Evolutionary conservation across 2,888 invertebrate genomes (phyloP), one percentile per base, ranked within the genome.

Genomic region (Philhelius pedissequus): DNA sequence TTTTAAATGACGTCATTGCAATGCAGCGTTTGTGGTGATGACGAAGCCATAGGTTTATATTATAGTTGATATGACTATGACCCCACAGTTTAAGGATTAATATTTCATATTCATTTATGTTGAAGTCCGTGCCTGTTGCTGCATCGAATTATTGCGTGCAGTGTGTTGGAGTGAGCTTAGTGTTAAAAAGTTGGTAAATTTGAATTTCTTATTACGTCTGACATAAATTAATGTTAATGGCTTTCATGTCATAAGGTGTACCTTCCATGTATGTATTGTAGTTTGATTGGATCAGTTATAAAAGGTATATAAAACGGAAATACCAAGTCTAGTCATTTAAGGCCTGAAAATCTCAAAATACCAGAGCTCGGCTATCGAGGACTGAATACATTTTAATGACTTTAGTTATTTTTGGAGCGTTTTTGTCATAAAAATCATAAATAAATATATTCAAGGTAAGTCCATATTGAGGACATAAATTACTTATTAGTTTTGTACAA

Each of bases 81-180:
- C 66, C 60, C 15, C 66, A 77, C 66, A 66, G 11, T 64, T 77
- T 52, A 58, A 68, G 66, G 77, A 77, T 66, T 81, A 71, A 64
- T 81, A 58, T 58, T 20, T 32, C n/a, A n/a, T 43, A 52, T 64
- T 58, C 32, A 48, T 56, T 78, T 56, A 30, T 73, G 9, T 40
- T 66, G 13, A 11, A 13, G 52, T 45, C 7, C 8, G 15, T 74
- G 81, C 81, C 81, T 81, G 81, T 81, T 81, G 81, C 71, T 71
- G 81, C 8, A 43, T 52, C 52, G 66, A 52, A 82, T 56, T 13
- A 35, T 64, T 75, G 75, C 80, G 80, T 81, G 80, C 64, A 62
- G 40, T 64, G 70, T 62, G 20, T 22, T 70, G 69, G n/a, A 69
- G 32, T 50, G 15, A 25, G 62, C 54, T 80, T 69, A 54, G 69